Evolutionary conservation across 37 sponge, comb jelly and placozoan species (phyloP), one percentile per base, ranked within the genome.

Genomic region (Oopsacas minuta): DNA sequence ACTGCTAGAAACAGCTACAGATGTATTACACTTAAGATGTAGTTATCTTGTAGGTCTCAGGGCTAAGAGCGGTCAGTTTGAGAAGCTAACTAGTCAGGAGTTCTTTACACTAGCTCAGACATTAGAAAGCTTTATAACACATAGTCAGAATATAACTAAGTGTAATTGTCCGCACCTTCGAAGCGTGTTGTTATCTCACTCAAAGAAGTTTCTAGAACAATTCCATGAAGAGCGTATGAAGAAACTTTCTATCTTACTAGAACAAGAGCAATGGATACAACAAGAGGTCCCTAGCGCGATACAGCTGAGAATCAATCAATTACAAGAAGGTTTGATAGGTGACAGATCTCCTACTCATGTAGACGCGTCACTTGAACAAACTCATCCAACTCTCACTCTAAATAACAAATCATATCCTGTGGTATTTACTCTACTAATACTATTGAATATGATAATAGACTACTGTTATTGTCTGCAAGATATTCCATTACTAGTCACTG

Each of bases 381-480:
- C 75, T 7, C 22, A 12, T 5, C 75, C 7, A n/a, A 12, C 75
- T 61, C 75, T 61, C 7, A 61, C 22, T 61, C 75, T 61, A 25
- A 61, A 61, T 3, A 3, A 61, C 75, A 25, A 34, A 25, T 32
- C 7, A 61, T 61, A 61, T 34, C 75, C 75, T 0, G 36, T 51
- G 36, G 38, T 82, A 37, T 52, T 93, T 36, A 87, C 90, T 52
- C 82, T 95, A 12, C 89, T 90, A 0, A 81, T 97, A 36, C 83
- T 97, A 53, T 32, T 97, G 15, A 97, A 91, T 51, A 87, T 95
- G 82, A 39, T 93, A 35, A 82, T 86, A 37, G 99, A 95, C 86
- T 97, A 97, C 84, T 97, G 99, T 82, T 88, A 87, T 81, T 92
- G 88, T 89, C 91, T 92, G 52, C 53, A 89, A 51, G 92, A 94